Percentiles rank a stretch among this genome's conserved stretches.
phyloP scores from a whole-genome alignment of 2,113 vertebrate species.

The Petrocephalus zakoni region DNA sequence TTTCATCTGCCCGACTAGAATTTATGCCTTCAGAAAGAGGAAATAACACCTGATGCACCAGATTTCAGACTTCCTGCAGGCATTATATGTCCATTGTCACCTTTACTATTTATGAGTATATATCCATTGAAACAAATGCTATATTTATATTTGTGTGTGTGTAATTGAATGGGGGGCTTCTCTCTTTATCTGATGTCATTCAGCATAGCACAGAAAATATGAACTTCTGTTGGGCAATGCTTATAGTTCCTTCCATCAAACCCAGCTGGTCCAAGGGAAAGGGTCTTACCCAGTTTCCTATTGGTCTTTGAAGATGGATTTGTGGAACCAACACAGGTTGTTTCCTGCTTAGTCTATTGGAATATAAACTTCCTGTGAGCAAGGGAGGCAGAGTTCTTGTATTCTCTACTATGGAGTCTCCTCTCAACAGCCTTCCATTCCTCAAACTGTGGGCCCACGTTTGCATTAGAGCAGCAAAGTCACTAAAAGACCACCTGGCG shows the following conservation, averaged over 20 bases:
- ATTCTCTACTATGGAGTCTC: not conserved
- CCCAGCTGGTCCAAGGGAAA: not conserved
- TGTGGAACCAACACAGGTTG: not conserved
- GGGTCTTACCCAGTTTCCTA: slow-evolving; percentile 6
- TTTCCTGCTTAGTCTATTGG: slow-evolving; percentile 4
- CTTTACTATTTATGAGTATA: slow-evolving; percentile 30
- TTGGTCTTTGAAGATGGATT: not conserved
- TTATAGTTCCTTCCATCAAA: slow-evolving; percentile 10
- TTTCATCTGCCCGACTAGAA: slow-evolving; percentile 34
- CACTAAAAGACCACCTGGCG: not conserved
- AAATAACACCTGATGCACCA: slow-evolving; percentile 55
- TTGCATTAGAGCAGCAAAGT: not conserved
- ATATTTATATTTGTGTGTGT: not conserved
- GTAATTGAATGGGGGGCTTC: not conserved
- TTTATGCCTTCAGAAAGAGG: slow-evolving; percentile 52
- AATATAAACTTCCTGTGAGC: not conserved
- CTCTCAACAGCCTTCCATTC: not conserved
- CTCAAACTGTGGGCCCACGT: not conserved
- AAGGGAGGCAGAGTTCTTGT: not conserved
- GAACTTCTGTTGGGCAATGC: not conserved
- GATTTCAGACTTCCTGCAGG: slow-evolving; percentile 47
- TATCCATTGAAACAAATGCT: not conserved
- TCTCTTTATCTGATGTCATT: not conserved
- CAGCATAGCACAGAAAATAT: not conserved
- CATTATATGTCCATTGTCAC: slow-evolving; percentile 35